Percentiles rank a stretch among this genome's conserved stretches.
phyloP scores from a whole-genome alignment of 2,797 vertebrate genomes.

The Aulostomus chinensis region DNA sequence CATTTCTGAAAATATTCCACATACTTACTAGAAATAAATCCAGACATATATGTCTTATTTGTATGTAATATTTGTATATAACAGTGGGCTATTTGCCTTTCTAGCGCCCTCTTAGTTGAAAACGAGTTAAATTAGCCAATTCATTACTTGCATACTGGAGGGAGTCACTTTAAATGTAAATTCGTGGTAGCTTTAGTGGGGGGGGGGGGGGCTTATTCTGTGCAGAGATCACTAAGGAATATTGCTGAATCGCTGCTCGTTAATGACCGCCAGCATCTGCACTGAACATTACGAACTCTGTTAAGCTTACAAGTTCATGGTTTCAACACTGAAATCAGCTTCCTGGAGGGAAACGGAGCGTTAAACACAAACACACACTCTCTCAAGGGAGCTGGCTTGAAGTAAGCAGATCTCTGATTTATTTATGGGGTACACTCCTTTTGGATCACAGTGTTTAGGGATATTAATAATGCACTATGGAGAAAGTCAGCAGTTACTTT shows the following conservation, averaged over 20 bases:
- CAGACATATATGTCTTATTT: too few species aligned
- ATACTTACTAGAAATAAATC: too few species aligned
- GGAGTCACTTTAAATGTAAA: too few species aligned
- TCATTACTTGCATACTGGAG: too few species aligned
- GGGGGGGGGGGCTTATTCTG: too few species aligned
- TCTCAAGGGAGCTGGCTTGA: slow-evolving; percentile 33
- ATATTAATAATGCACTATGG: slow-evolving; percentile 64
- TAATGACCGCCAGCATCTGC: slow-evolving; percentile 4
- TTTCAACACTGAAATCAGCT: neutral
- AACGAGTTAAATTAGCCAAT: too few species aligned
- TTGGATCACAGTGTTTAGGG: slow-evolving; percentile 65
- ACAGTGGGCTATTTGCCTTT: too few species aligned
- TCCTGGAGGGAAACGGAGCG: neutral
- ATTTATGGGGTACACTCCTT: slow-evolving; percentile 65
- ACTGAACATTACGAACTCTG: slow-evolving; percentile 17
- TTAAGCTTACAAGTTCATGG: slow-evolving; percentile 30
- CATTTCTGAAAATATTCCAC: too few species aligned
- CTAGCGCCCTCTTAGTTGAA: too few species aligned
- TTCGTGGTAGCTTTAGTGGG: too few species aligned
- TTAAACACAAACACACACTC: slow-evolving; percentile 35
- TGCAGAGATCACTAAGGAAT: neutral
- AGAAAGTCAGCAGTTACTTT: slow-evolving; percentile 32
- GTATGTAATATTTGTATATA: too few species aligned
- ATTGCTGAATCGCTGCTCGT: slow-evolving; percentile 11
- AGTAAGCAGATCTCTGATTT: slow-evolving; percentile 54